Percentiles rank a stretch among this genome's conserved stretches.
Evolutionary conservation across 1,140 invertebrate genomes (phyloP).

Genomic region (Drosophila subobscura): DNA sequence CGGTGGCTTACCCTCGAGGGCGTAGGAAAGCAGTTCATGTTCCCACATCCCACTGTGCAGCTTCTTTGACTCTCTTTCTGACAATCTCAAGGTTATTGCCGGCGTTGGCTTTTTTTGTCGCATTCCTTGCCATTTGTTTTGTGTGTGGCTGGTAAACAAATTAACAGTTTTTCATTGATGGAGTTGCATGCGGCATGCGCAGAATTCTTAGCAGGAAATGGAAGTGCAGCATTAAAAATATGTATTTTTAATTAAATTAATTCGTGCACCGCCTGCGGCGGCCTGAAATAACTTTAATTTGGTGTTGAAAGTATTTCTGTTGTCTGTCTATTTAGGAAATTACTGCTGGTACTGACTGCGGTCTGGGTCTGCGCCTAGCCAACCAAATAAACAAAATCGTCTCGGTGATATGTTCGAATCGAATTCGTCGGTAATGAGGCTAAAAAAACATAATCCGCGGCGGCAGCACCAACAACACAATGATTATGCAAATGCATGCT

Average conservation of each 20-base stretch:
- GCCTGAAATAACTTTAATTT: slow-evolving; percentile 68
- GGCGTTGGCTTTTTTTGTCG: slow-evolving; percentile 13
- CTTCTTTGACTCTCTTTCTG: slow-evolving; percentile 1
- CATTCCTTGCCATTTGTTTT: neutral
- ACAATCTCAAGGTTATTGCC: slow-evolving; percentile 71
- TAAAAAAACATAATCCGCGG: slow-evolving; percentile 59
- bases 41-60: neutral
- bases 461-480: slow-evolving; percentile 49
- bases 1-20: no score
- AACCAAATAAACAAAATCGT: slow-evolving; percentile 79
- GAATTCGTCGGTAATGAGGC: slow-evolving; percentile 50
- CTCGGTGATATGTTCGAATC: slow-evolving; percentile 77
- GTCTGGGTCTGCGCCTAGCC: slow-evolving; percentile 54
- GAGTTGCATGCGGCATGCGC: slow-evolving; percentile 56
- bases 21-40: no score
- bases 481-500: slow-evolving; percentile 73
- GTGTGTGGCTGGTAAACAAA: slow-evolving; percentile 41
- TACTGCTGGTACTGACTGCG: slow-evolving; percentile 52
- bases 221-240: slow-evolving; percentile 56
- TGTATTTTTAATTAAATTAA: slow-evolving; percentile 75
- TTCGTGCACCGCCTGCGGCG: slow-evolving; percentile 49
- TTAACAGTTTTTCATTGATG: slow-evolving; percentile 44
- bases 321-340: slow-evolving; percentile 73
- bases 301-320: slow-evolving; percentile 80
- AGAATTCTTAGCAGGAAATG: slow-evolving; percentile 72